phyloP scores from a whole-genome alignment of 53 echinoderm and acorn worm genomes.

The Paelopatides confundens region DNA sequence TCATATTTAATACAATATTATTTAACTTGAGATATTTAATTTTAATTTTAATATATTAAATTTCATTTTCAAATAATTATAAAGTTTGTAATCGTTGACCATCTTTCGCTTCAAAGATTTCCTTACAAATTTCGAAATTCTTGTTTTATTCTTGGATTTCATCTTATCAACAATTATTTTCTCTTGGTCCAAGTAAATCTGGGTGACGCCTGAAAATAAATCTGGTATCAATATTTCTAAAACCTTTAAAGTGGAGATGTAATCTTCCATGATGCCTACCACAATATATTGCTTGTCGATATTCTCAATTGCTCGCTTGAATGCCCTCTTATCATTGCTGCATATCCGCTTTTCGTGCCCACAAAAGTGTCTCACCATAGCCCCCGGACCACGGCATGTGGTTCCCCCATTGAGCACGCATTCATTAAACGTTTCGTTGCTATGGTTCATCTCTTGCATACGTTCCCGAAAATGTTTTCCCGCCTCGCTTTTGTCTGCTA shows the following conservation, averaged over 20 bases:
- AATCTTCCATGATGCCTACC: conserved; percentile 46
- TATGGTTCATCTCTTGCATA: conserved; percentile 5
- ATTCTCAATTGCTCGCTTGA: not conserved
- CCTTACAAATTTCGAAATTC: not conserved
- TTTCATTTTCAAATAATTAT: not conserved
- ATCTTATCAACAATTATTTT: not conserved
- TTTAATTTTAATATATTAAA: not conserved
- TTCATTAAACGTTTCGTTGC: conserved; percentile 6
- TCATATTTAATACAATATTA: no score
- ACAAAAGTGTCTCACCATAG: conserved; percentile 16
- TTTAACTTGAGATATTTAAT: not conserved
- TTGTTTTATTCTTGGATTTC: conserved; percentile 36
- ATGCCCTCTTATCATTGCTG: not conserved
- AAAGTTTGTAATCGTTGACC: conserved; percentile 10
- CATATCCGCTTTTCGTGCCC: not conserved
- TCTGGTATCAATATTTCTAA: conserved; percentile 32
- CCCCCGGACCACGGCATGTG: not conserved
- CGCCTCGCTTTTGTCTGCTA: not conserved
- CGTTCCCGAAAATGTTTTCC: conserved; percentile 14
- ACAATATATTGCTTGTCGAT: not conserved
- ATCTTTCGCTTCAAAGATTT: not conserved
- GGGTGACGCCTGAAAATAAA: not conserved
- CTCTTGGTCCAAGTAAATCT: conserved; percentile 19
- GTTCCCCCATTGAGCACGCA: not conserved
- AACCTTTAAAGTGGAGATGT: not conserved